A percentile compares a stretch with the other conserved stretches of the same genome.
Evolutionary conservation across 2,888 invertebrate genomes (phyloP).

Genomic region (Tetragnatha montana): DNA sequence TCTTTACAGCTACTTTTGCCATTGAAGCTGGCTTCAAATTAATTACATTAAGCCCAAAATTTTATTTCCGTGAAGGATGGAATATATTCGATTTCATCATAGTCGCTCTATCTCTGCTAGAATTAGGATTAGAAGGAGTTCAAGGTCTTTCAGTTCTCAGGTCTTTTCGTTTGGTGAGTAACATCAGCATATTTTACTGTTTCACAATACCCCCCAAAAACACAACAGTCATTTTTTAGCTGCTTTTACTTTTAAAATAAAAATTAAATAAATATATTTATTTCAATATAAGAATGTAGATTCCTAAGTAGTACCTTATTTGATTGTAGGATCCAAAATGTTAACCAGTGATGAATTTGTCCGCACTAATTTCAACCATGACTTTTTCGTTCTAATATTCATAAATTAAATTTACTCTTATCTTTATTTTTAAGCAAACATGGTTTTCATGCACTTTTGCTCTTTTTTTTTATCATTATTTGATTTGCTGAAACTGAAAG

Average conservation of each 20-base stretch:
- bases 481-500: no score
- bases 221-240: background rate
- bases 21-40: constrained; percentile 96
- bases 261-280: background rate
- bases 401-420: no score
- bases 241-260: background rate
- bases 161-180: constrained; percentile 96
- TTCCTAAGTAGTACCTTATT: no score
- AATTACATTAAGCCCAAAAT: constrained; percentile 96
- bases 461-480: no score
- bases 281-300: background rate
- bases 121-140: constrained; percentile 93
- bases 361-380: no score
- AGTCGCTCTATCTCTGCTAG: constrained; percentile 94
- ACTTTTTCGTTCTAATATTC: no score
- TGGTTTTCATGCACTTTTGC: no score
- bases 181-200: no score
- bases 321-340: no score
- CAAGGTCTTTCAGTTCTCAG: constrained; percentile 97
- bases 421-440: no score
- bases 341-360: no score
- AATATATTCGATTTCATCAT: constrained; percentile 99
- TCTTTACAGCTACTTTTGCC: constrained; percentile 97
- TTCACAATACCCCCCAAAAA: no score
- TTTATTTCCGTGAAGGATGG: constrained; percentile 98